Evolutionary conservation across 2,888 invertebrate genomes (phyloP), one percentile per base, ranked within the genome.

Genomic region (Idaea dimidiata): DNA sequence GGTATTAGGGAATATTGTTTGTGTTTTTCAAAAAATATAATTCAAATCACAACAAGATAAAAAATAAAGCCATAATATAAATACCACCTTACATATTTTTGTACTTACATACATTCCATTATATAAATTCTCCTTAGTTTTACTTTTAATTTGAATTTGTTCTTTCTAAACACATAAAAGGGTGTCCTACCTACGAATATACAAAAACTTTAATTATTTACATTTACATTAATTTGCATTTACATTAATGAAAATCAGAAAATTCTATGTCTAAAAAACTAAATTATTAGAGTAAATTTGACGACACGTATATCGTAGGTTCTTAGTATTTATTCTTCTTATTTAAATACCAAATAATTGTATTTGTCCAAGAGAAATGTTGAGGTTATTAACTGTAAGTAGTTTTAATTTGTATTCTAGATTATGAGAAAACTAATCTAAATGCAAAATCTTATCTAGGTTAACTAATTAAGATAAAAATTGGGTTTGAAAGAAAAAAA

Each of bases 21-120:
- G 60, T 65, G 68, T 62, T 56, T 61, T 56, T 59, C 66, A 66
- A 72, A 68, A 68, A 64, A 63, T 56, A 63, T 59, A 68, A 69
- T 70, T 70, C 72, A 72, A 72, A 70, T 66, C 53, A 33, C 64
- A 64, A 65, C 60, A 67, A 66, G 63, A 57, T 43, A 43, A 10
- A 8, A 43, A 43, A 43, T 0, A 43, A 43, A 0, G 24, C 24
- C 5, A 24, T 24, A 24, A 14, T 43, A 43, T 43, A 43, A 7
- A 2, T 43, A 43, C 43, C 43, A 3, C 8, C 8, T 14, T 43
- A 14, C 43, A 2, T 43, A 43, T 43, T 43, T 43, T 43, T 43
- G 2, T 43, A 43, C 43, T 43, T 43, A 43, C 43, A 43, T 8
- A 8, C 0, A 32, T 10, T 8, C 10, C 10, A 32, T 43, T 43